Percentiles rank a stretch among this genome's conserved stretches.
phyloP scores from a whole-genome alignment of 2,797 vertebrate genomes.

The Champsocephalus gunnari region DNA sequence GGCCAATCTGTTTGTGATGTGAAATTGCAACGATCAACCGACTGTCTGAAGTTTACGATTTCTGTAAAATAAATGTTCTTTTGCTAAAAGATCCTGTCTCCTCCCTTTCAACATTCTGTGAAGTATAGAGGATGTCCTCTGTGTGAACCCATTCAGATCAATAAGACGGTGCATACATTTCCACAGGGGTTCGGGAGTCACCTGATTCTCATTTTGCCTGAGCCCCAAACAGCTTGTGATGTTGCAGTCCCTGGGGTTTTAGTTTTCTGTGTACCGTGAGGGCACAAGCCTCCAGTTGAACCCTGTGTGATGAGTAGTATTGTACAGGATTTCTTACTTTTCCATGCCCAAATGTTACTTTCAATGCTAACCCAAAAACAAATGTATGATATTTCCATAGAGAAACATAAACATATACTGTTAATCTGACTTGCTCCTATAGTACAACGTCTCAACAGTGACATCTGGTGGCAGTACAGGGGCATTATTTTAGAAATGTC shows the following conservation, averaged over 20 bases:
- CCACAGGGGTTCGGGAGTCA: background rate
- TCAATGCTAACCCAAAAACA: background rate
- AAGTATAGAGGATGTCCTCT: conserved; percentile 15
- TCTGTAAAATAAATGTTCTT: conserved; percentile 73
- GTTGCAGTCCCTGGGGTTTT: background rate
- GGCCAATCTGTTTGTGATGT: background rate
- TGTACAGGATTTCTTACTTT: too few species aligned
- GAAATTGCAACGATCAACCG: background rate
- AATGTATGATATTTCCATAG: background rate
- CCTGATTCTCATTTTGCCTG: background rate
- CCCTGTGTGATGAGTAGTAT: background rate
- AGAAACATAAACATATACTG: background rate
- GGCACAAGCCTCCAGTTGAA: background rate
- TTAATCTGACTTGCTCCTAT: fast-evolving
- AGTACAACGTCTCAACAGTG: background rate
- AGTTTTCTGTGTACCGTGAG: background rate
- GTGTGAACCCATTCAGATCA: conserved; percentile 30
- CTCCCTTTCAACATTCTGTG: background rate
- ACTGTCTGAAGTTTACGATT: conserved; percentile 31
- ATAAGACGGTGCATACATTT: conserved; percentile 4
- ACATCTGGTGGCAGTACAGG: conserved; percentile 31
- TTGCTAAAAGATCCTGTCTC: conserved; percentile 39
- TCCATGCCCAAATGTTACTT: background rate
- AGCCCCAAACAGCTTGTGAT: conserved; percentile 10
- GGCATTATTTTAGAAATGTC: background rate